These are phyloP conservation scores for Heliconius nattereri DNA, from an alignment of 1,140 invertebrate species.

Conservation along the genomic window DNA sequence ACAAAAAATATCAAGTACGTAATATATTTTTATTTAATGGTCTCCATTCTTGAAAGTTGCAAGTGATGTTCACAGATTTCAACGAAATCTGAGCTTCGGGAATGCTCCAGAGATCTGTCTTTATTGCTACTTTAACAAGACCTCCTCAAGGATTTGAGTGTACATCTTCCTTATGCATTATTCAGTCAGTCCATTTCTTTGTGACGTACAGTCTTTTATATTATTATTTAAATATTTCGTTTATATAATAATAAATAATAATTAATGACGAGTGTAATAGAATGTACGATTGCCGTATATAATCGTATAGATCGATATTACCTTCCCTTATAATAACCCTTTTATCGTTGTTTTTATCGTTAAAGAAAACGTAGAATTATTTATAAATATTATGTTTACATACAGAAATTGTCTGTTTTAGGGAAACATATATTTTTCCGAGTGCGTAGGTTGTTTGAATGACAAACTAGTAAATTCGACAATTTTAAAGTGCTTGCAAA, in stretches of 20 bases:
- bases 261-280: not conserved
- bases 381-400: too few species aligned
- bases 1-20: not conserved
- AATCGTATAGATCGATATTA: not conserved
- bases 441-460: too few species aligned
- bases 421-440: too few species aligned
- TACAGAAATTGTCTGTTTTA: too few species aligned
- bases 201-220: not conserved
- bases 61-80: slow-evolving; percentile 6
- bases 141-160: not conserved
- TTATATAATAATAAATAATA: not conserved
- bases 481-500: too few species aligned
- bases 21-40: not conserved
- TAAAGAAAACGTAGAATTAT: too few species aligned
- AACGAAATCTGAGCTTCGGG: slow-evolving; percentile 5
- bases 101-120: not conserved
- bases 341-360: too few species aligned
- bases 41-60: not conserved
- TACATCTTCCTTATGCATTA: not conserved
- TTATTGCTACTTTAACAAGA: slow-evolving; percentile 9
- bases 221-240: not conserved
- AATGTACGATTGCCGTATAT: not conserved
- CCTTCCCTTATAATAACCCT: too few species aligned
- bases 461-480: too few species aligned
- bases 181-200: not conserved